Evolutionary conservation across 2,888 invertebrate genomes (phyloP), one percentile per base, ranked within the genome.

Genomic region (Atethmia centrago): DNA sequence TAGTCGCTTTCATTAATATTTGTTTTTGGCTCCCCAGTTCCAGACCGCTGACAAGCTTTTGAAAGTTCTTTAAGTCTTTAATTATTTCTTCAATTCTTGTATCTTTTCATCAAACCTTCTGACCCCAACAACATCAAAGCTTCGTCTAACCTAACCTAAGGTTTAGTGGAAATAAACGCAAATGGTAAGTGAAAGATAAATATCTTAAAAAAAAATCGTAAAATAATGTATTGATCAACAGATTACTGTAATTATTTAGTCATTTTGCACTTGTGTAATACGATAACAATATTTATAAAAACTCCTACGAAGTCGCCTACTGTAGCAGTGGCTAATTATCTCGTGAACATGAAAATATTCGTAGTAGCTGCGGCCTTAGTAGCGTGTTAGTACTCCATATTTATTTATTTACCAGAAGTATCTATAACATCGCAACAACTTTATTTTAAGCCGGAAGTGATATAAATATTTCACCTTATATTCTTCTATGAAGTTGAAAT

Each of bases 271-370:
- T 56, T 10, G 3, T 65, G 5, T 36, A 31, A 49, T 56, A 36
- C 14, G 68, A 72, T 80, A 72, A 76, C 42, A 64, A 36, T 8
- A 55, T 58, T 56, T 82, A 82, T 82, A 81, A 64, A 80, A 71
- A 40, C 70, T 8, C 19, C 61, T n/a, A 25, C 53, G 8, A 16
- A n/a, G 28, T 40, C 19, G 4, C 21, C 3, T 2, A 49, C 36
- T n/a, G 25, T 5, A 71, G 28, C 49, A 71, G 59, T 69, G 49
- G 40, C 28, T 31, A 14, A 51, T 14, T 45, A 56, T 62, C 65
- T 73, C 14, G 49, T 56, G 74, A 82, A 68, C 74, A 93, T 93
- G 93, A 91, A 92, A 83, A 66, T 89, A 49, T 71, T 91, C 9
- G 84, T 91, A 67, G 80, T 90, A 31, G 75, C 91, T 55, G 87